A percentile compares a stretch with the other conserved stretches of the same genome.
Evolutionary conservation across 2,113 vertebrate species (phyloP).

Genomic region (Heterochromis multidens): DNA sequence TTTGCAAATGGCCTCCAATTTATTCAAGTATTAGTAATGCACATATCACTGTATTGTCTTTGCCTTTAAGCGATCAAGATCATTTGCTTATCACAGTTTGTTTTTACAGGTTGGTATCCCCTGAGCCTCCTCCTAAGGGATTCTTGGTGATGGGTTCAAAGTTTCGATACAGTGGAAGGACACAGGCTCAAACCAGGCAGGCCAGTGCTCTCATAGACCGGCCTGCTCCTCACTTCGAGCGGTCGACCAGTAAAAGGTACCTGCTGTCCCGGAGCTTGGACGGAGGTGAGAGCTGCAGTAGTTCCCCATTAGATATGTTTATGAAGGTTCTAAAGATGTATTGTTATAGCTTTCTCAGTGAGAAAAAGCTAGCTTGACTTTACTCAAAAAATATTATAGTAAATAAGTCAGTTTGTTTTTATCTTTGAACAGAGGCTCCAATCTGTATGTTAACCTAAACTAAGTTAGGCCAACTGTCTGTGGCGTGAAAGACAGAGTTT

Average conservation of each 20-base stretch:
- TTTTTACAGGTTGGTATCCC: slow-evolving; percentile 86
- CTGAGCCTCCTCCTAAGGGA: slow-evolving; percentile 95
- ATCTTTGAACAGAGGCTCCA: neutral
- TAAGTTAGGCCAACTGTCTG: neutral
- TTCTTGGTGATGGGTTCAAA: slow-evolving; percentile 99
- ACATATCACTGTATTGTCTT: neutral
- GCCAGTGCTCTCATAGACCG: slow-evolving; percentile 95
- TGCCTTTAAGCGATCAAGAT: neutral
- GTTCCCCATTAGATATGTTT: neutral
- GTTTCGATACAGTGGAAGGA: slow-evolving; percentile 96
- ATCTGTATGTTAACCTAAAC: neutral
- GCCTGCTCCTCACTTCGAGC: slow-evolving; percentile 93
- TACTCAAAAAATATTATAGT: neutral
- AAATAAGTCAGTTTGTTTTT: neutral
- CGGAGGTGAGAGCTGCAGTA: slow-evolving; percentile 79
- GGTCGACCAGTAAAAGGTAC: slow-evolving; percentile 94
- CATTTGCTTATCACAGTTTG: neutral
- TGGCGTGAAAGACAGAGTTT: neutral
- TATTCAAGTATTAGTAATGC: accelerated
- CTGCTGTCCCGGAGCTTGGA: slow-evolving; percentile 96
- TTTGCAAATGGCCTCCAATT: no score
- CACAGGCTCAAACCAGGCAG: slow-evolving; percentile 94
- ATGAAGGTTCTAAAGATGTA: neutral
- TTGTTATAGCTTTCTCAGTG: neutral
- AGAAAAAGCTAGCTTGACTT: neutral